phyloP scores from a whole-genome alignment of 2,113 vertebrate species.

The Gallinago media region DNA sequence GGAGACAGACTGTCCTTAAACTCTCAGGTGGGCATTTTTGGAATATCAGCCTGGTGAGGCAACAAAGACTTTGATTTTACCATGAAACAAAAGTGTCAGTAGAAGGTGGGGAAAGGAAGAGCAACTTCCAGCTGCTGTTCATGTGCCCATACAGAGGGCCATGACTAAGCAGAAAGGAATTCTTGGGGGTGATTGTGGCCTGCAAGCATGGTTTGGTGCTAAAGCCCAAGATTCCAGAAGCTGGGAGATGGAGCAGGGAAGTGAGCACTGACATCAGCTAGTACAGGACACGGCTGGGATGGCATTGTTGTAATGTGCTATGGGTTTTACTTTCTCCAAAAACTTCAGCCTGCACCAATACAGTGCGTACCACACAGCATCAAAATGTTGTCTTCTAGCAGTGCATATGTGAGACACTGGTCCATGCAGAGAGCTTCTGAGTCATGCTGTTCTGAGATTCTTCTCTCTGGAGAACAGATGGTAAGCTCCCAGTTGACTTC shows the following conservation, averaged over 20 bases:
- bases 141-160: neutral
- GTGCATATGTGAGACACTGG: accelerated
- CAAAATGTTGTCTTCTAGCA: neutral
- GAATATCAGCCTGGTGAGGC: neutral
- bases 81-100: neutral
- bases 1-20: neutral
- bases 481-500: neutral
- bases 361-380: neutral
- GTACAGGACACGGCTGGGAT: neutral
- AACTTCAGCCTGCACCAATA: neutral
- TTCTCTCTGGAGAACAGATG: neutral
- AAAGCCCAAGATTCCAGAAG: neutral
- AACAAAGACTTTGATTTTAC: neutral
- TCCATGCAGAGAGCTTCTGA: neutral
- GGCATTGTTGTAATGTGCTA: neutral
- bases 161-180: neutral
- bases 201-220: neutral
- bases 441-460: neutral
- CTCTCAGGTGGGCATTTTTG: neutral
- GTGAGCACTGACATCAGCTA: neutral
- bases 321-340: neutral
- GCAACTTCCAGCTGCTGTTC: neutral
- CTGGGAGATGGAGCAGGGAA: neutral
- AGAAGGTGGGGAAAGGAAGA: neutral
- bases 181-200: neutral